These are phyloP conservation scores for Callinectes sapidus DNA, from an alignment of 2,888 invertebrate species.

Conservation along the genomic window DNA sequence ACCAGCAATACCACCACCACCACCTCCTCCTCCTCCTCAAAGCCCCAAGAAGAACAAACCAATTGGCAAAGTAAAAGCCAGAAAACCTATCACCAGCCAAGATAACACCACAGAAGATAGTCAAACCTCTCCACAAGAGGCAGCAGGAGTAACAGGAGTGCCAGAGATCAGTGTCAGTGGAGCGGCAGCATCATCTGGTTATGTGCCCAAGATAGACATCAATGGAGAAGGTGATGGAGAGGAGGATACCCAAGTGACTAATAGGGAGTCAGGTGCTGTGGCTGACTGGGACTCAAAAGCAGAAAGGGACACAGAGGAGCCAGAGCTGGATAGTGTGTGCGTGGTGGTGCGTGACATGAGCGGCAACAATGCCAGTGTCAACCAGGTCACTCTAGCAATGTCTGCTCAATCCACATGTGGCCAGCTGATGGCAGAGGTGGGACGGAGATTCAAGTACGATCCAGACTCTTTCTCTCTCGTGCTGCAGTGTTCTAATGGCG, in stretches of 20 bases:
- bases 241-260: constrained; percentile 10
- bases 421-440: constrained; percentile 77
- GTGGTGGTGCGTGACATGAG: constrained; percentile 70
- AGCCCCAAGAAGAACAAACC: not conserved
- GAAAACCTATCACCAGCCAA: not conserved
- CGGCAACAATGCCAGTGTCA: constrained; percentile 51
- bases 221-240: not conserved
- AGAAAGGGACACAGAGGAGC: constrained; percentile 48
- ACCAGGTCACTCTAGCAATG: constrained; percentile 61
- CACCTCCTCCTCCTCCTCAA: constrained; percentile 8
- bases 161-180: constrained; percentile 14
- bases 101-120: not conserved
- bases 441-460: constrained; percentile 77
- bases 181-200: not conserved
- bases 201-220: constrained; percentile 12
- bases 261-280: not conserved
- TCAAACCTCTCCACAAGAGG: not conserved
- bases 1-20: not conserved
- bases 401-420: constrained; percentile 64
- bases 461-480: constrained; percentile 77
- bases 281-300: not conserved
- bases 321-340: constrained; percentile 60
- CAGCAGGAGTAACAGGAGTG: not conserved
- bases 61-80: not conserved
- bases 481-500: constrained; percentile 74